Percentiles rank a stretch among this genome's conserved stretches.
Evolutionary conservation across 2,113 vertebrate genomes (phyloP).

Genomic region (Platysteira castanea): DNA sequence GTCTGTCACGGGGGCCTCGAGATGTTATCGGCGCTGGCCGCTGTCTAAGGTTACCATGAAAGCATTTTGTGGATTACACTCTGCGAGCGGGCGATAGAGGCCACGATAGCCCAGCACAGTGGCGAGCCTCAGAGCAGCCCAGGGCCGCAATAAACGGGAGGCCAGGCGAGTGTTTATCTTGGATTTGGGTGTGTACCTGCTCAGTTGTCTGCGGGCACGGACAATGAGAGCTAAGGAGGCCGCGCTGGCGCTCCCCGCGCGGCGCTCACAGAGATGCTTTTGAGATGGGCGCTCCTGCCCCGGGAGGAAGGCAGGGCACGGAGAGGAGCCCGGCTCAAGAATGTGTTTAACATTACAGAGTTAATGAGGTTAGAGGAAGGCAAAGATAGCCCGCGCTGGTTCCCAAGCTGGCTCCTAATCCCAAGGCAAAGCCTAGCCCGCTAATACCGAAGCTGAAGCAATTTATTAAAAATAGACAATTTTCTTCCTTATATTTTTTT

Average conservation of each 20-base stretch:
- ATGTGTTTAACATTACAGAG: slow-evolving; percentile 52
- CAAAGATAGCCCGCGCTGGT: not conserved
- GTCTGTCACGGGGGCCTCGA: slow-evolving; percentile 91
- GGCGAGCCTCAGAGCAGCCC: slow-evolving; percentile 50
- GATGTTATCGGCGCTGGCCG: slow-evolving; percentile 92
- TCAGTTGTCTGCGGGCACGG: slow-evolving; percentile 18
- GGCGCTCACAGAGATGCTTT: slow-evolving; percentile 3
- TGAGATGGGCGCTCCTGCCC: slow-evolving; percentile 38
- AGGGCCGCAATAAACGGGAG: slow-evolving; percentile 42
- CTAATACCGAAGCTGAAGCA: not conserved
- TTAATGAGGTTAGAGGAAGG: slow-evolving; percentile 56
- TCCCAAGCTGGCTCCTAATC: slow-evolving; percentile 55
- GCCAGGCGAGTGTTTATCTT: slow-evolving; percentile 54
- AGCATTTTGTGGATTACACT: slow-evolving; percentile 94
- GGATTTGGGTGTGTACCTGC: slow-evolving; percentile 58
- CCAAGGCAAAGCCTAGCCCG: not conserved
- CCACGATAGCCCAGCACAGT: slow-evolving; percentile 69
- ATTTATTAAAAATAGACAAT: slow-evolving; percentile 44
- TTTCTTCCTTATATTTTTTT: not conserved
- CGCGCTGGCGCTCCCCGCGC: not conserved
- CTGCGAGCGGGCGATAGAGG: slow-evolving; percentile 74
- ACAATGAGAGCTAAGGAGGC: slow-evolving; percentile 24
- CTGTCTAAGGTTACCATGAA: slow-evolving; percentile 92
- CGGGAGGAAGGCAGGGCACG: not conserved
- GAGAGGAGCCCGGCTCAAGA: not conserved